Percentiles rank a stretch among this genome's conserved stretches.
Evolutionary conservation across 2,888 invertebrate genomes (phyloP).

Genomic region (Prenolepis imparis): DNA sequence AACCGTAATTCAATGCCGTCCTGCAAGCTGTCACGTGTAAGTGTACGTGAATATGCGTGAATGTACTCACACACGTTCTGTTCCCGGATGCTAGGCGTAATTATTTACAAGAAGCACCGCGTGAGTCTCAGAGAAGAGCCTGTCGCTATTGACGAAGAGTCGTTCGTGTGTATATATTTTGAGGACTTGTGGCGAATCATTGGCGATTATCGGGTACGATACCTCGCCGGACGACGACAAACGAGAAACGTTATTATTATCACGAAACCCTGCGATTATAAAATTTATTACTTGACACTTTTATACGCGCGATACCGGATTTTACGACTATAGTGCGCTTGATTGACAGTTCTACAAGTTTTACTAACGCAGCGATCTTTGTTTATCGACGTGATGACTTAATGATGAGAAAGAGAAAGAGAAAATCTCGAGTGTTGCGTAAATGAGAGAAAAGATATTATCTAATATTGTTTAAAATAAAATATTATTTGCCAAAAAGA

Average conservation of each 20-base stretch:
- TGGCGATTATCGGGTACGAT: constrained; percentile 37
- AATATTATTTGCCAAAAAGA: neutral
- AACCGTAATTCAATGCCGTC: constrained; percentile 70
- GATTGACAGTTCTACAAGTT: constrained; percentile 27
- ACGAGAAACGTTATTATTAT: constrained; percentile 18
- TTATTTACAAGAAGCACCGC: constrained; percentile 72
- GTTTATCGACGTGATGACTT: neutral
- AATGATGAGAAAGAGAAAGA: neutral
- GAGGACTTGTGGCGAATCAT: constrained; percentile 40
- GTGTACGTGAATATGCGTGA: constrained; percentile 22
- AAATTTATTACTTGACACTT: constrained; percentile 45
- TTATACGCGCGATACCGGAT: constrained; percentile 12
- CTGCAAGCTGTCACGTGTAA: constrained; percentile 50
- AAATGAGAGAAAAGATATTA: neutral
- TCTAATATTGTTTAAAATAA: constrained; percentile 14
- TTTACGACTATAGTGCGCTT: constrained; percentile 24
- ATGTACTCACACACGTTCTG: constrained; percentile 45
- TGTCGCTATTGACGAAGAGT: constrained; percentile 49
- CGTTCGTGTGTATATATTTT: constrained; percentile 52
- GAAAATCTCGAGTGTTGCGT: neutral
- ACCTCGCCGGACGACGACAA: neutral
- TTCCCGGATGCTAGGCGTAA: constrained; percentile 67
- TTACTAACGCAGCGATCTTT: constrained; percentile 18
- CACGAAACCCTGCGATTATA: constrained; percentile 29
- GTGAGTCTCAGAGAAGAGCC: constrained; percentile 50